Base-by-base conservation (phyloP, 2,797 vertebrate species). In the Sebastes minor region DNA sequence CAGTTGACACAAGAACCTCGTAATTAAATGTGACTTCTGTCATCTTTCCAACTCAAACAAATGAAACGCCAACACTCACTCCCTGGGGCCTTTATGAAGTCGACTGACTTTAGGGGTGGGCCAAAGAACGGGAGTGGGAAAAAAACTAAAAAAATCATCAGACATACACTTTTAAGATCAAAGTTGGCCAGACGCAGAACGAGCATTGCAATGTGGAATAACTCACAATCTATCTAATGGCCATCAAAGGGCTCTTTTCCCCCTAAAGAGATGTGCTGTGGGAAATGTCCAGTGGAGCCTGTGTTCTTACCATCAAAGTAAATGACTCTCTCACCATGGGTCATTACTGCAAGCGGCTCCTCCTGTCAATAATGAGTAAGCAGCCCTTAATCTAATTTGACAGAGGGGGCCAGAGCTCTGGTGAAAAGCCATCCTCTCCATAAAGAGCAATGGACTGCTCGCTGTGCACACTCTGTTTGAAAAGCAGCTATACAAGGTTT, bases 1-100 rank as follows among this genome's bases (percentile, higher is more conserved):
- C 52, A 27, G 74, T 56, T 91, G 90, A 93, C 89, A 90, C 76
- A 82, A 84, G 85, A 86, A 89, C 28, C 83, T 59, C 5, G 32
- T 92, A 91, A 94, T 94, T 92, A 92, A 92, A 91, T 92, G 84
- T 76, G 91, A 93, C 90, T 95, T 86, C 82, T 92, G 91, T 93
- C 93, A 93, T 94, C 89, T 88, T 86, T 85, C 81, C 81, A 81
- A 76, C 78, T 91, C 88, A 85, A 85, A 92, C 85, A 91, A 91
- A 90, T 89, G 79, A 90, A 92, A 93, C 70, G 74, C 84, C 55
- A 71, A 86, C 86, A 86, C 78, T 71, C 80, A 32, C 81, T 90
- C 89, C 71, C 80, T 72, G 62, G 49, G 85, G 82, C 68, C 66
- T 90, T 88, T 84, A 84, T 90, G 81, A 91, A 91, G 86, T 83